These are phyloP conservation scores for Yoshiicerus persimilis DNA, from an alignment of 1,140 invertebrate species.

Conservation along the genomic window DNA sequence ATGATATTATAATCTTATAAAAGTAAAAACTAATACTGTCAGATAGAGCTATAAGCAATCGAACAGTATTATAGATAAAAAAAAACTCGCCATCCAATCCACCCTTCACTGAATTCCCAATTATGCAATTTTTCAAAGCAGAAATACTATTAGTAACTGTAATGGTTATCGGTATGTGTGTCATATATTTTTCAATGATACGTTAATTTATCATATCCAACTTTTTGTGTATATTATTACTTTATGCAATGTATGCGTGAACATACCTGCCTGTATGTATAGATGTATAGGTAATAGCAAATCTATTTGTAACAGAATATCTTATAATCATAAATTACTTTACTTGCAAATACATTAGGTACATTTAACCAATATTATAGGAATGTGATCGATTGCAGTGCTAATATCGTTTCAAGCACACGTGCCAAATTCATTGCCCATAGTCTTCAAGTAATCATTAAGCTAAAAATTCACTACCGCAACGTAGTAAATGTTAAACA, in stretches of 20 bases:
- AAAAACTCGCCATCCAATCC: neutral
- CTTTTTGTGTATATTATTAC: no score
- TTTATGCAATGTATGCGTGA: no score
- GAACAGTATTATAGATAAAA: neutral
- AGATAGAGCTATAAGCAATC: neutral
- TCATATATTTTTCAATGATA: neutral
- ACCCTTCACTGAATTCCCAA: conserved; percentile 2
- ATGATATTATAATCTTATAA: neutral
- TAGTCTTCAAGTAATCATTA: neutral
- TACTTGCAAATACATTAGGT: no score
- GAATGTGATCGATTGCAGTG: no score
- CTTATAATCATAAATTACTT: no score
- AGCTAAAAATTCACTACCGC: neutral
- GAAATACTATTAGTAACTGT: neutral
- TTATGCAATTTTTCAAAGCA: neutral
- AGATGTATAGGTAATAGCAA: no score
- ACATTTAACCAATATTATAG: no score
- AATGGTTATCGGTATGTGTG: neutral
- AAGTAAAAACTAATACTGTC: neutral
- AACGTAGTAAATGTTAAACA: neutral
- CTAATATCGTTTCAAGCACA: no score
- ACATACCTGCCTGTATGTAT: no score
- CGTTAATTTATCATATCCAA: no score
- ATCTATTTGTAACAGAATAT: no score
- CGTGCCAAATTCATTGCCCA: neutral